These are phyloP conservation scores for Schizopygopsis pylzovi DNA, from an alignment of 2,797 vertebrate genomes.

Conservation along the genomic window DNA sequence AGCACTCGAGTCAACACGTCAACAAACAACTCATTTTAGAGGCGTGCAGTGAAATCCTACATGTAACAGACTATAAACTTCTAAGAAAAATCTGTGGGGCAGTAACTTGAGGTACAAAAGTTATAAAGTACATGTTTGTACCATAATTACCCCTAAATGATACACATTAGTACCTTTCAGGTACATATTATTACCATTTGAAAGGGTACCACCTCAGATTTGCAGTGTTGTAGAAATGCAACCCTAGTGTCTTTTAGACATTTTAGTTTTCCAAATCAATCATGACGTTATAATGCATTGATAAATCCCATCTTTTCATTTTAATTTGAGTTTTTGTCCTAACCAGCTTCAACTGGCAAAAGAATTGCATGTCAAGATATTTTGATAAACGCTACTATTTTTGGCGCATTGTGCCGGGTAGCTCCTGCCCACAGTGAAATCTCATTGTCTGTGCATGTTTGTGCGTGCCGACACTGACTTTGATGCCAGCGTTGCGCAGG, in stretches of 20 bases:
- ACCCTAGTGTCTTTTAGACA: background rate
- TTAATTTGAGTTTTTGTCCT: background rate
- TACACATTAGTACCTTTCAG: background rate
- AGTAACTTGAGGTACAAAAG: background rate
- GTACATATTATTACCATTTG: background rate
- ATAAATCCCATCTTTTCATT: background rate
- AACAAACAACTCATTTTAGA: background rate
- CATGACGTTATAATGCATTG: background rate
- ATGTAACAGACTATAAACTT: background rate
- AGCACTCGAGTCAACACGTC: background rate
- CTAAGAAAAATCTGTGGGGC: background rate
- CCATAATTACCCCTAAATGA: background rate
- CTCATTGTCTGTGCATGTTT: slow-evolving; percentile 13
- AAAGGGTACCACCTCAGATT: background rate
- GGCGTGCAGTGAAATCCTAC: background rate
- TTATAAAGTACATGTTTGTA: background rate
- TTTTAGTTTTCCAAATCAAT: background rate
- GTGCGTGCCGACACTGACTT: slow-evolving; percentile 76
- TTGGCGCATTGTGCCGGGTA: background rate
- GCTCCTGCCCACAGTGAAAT: background rate
- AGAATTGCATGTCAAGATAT: background rate
- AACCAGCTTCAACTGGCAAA: background rate
- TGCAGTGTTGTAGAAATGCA: background rate
- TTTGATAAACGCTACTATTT: slow-evolving; percentile 1
- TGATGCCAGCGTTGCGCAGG: slow-evolving; percentile 95